phyloP scores from a whole-genome alignment of 2,797 vertebrate species.

The Hydrolagus colliei region DNA sequence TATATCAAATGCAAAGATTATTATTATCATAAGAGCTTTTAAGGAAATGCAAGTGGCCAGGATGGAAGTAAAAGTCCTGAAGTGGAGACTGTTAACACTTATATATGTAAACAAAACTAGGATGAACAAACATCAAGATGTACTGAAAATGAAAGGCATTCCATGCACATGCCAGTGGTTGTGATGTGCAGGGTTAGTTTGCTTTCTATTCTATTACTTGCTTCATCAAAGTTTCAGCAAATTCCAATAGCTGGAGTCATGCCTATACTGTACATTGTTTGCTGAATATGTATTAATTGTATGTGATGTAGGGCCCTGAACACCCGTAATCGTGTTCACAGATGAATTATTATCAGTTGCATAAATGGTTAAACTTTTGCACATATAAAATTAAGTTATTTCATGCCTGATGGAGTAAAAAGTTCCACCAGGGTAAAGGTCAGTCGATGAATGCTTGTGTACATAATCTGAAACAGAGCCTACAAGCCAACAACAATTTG shows the following conservation, averaged over 20 bases:
- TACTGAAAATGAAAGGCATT: not conserved
- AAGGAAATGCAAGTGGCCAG: not conserved
- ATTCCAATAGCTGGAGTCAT: slow-evolving; percentile 14
- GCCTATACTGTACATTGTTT: too few relatives aligned
- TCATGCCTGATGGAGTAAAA: not conserved
- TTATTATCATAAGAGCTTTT: not conserved
- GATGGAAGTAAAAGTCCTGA: not conserved
- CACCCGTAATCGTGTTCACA: not conserved
- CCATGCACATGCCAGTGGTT: not conserved
- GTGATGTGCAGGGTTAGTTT: not conserved
- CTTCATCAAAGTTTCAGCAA: slow-evolving; percentile 13
- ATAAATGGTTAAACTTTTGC: not conserved
- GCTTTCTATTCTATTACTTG: slow-evolving; percentile 7
- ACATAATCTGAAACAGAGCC: not conserved
- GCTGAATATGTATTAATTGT: not conserved
- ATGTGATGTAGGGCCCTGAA: not conserved
- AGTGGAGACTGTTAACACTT: not conserved
- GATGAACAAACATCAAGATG: not conserved
- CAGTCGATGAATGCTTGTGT: too few relatives aligned
- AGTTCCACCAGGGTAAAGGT: too few relatives aligned
- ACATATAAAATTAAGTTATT: slow-evolving; percentile 18
- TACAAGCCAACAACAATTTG: not conserved
- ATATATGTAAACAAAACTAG: not conserved
- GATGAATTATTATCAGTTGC: not conserved
- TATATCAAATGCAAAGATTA: too few relatives aligned